Evolutionary conservation across 1,140 invertebrate species (phyloP), one percentile per base, ranked within the genome.

Genomic region (Megathymus violae): DNA sequence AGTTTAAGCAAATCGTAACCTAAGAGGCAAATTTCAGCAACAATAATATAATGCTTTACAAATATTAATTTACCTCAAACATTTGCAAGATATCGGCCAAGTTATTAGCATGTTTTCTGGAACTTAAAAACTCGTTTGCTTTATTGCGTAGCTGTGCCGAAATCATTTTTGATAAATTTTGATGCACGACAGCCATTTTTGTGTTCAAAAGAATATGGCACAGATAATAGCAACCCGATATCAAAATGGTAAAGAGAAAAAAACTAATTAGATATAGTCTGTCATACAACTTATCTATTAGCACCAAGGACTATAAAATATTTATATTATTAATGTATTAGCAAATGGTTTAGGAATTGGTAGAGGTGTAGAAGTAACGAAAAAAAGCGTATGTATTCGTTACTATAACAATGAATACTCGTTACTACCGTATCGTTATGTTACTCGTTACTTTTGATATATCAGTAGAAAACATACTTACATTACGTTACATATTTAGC

Each of bases 71-170:
- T 83, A 93, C 92, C 79, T 95, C 92, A 81, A 94, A 94, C 85
- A 94, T 91, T 67, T 91, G 86, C 52, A 95, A 87, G 34, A 95
- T 94, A 74, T 94, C 93, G 1, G 93, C 80, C 44, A 95, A 82
- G 78, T 93, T 93, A 71, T 94, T 94, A 3, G 93, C 91, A 82
- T 94, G 82, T 83, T 93, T 94, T 59, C 92, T 91, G 6, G 93
- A 93, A 64, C 92, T 88, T 16, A 95, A 81, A 80, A 95, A 95
- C 71, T 95, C 94, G 67, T 94, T 93, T 17, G 93, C 94, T 79
- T 94, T 94, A 70, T 88, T 83, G 27, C 94, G 92, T 58, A 95
- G 77, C 64, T 93, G 81, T 25, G 83, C 75, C 40, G 89, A 91
- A 78, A 85, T 78, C 86, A 88, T 89, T 89, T 89, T 89, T 64